Conservation (phyloP, 2,888 invertebrate species). For the Eurytoma adleriae region DNA sequence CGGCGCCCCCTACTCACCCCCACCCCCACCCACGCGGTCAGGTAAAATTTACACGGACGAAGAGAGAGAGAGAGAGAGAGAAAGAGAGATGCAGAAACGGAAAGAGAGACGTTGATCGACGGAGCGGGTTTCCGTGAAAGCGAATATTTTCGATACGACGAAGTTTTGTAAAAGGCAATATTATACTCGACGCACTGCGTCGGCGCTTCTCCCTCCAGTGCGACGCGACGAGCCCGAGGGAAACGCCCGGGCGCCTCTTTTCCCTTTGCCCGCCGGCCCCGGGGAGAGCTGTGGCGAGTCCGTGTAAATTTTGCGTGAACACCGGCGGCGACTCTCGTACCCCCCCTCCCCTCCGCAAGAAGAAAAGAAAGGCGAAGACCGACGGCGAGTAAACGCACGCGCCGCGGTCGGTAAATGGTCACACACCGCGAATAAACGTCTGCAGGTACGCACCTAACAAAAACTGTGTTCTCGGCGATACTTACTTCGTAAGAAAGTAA, state of each 20-base stretch:
- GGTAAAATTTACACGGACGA: background rate
- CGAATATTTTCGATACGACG: constrained; percentile 1
- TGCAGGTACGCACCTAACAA: constrained; percentile 33
- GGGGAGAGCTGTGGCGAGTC: background rate
- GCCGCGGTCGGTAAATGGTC: too few relatives aligned
- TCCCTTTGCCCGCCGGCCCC: too few relatives aligned
- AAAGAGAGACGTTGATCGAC: background rate
- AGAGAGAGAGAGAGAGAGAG: background rate
- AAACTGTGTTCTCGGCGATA: constrained; percentile 38
- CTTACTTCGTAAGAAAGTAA: constrained; percentile 30
- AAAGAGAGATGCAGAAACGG: background rate
- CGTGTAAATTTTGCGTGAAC: constrained; percentile 43
- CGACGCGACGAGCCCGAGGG: too few relatives aligned
- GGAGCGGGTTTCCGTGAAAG: background rate
- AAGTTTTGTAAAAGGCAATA: constrained; percentile 9
- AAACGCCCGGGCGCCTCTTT: too few relatives aligned
- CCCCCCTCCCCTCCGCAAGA: too few relatives aligned
- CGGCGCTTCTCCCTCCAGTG: background rate
- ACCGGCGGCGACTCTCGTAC: background rate
- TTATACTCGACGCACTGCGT: background rate
- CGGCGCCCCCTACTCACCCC: too few relatives aligned
- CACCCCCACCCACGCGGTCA: too few relatives aligned
- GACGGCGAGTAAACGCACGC: too few relatives aligned
- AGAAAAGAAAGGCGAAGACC: background rate
- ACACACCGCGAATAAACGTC: background rate